Evolutionary conservation across 2,113 vertebrate species (phyloP).

Genomic region (Vulpes ferrilata): DNA sequence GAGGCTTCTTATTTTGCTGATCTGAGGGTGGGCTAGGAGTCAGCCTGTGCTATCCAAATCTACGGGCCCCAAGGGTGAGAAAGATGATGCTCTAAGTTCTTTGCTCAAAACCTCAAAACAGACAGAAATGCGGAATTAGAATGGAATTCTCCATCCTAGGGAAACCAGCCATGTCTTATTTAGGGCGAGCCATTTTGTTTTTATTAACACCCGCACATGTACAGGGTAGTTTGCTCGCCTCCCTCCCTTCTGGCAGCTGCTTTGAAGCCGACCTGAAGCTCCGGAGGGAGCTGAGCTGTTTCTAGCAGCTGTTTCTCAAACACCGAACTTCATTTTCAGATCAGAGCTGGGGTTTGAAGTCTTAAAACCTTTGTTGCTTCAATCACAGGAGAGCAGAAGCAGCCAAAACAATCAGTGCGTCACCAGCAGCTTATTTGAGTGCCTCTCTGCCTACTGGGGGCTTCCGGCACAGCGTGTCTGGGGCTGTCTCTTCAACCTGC

Average conservation of each 20-base stretch:
- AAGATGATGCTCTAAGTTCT: not conserved
- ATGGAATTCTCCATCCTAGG: constrained; percentile 3
- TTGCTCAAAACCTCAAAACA: constrained; percentile 46
- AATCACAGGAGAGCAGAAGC: constrained; percentile 62
- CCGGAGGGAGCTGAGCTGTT: constrained; percentile 70
- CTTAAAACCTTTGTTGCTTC: constrained; percentile 78
- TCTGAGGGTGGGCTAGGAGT: not conserved
- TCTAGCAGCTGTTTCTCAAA: constrained; percentile 82
- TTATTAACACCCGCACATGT: constrained; percentile 61
- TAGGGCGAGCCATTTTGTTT: constrained; percentile 72
- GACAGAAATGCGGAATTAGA: not conserved
- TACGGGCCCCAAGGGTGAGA: not conserved
- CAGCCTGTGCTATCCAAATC: not conserved
- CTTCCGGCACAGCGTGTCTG: not conserved
- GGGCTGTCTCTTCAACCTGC: not conserved
- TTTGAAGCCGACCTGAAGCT: constrained; percentile 76
- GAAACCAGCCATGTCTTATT: constrained; percentile 59
- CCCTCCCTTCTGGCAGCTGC: constrained; percentile 67
- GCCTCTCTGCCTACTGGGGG: not conserved
- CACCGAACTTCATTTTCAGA: constrained; percentile 82
- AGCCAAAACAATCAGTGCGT: constrained; percentile 67
- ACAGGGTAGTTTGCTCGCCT: constrained; percentile 27
- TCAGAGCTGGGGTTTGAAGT: constrained; percentile 78
- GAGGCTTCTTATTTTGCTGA: not conserved
- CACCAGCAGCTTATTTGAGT: not conserved